phyloP scores from a whole-genome alignment of 2,113 vertebrate genomes.

The Gnathonemus echidnorhynchus region DNA sequence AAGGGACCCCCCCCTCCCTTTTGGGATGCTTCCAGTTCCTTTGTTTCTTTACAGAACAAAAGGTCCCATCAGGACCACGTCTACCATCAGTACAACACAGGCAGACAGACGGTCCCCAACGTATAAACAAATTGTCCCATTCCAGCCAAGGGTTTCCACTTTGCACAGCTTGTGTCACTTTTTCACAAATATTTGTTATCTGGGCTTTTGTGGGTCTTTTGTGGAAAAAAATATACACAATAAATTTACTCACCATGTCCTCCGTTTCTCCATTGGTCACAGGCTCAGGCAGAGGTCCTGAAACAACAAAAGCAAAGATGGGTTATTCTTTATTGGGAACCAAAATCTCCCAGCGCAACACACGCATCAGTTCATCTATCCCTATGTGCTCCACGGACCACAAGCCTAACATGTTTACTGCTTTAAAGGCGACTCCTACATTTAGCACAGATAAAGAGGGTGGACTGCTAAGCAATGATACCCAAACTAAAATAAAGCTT shows the following conservation, averaged over 20 bases:
- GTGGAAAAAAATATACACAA: background rate
- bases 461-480: background rate
- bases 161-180: background rate
- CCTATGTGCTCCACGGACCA: background rate
- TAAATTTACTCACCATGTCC: conserved; percentile 62
- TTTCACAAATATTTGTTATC: background rate
- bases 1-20: background rate
- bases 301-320: background rate
- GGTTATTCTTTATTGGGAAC: background rate
- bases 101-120: background rate
- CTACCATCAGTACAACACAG: conserved; percentile 10
- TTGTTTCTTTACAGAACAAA: conserved; percentile 19
- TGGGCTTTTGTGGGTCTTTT: background rate
- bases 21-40: conserved; percentile 16
- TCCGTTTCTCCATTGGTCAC: conserved; percentile 60
- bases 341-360: background rate
- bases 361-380: background rate
- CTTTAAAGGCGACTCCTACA: background rate
- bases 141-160: background rate
- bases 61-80: background rate
- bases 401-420: background rate
- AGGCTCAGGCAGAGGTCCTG: conserved; percentile 78
- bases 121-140: background rate
- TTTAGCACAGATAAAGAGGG: background rate
- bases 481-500: background rate